A percentile compares a stretch with the other conserved stretches of the same genome.
phyloP scores from a whole-genome alignment of 2,113 vertebrate species.

The Rhinolophus sinicus region DNA sequence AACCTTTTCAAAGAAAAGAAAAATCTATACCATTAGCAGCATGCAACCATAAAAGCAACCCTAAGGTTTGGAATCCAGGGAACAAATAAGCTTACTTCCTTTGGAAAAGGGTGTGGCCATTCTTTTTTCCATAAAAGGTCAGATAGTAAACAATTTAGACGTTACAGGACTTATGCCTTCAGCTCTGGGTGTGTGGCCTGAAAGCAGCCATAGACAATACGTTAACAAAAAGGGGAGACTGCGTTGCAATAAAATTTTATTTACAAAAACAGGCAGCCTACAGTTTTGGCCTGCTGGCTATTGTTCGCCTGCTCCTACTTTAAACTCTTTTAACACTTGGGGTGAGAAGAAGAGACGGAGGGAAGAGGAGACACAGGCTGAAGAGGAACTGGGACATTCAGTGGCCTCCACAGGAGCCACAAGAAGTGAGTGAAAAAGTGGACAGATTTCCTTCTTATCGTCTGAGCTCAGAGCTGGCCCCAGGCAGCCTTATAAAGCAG shows the following conservation, averaged over 20 bases:
- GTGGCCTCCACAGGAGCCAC: neutral
- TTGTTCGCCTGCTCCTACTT: neutral
- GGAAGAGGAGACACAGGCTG: neutral
- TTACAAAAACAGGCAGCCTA: neutral
- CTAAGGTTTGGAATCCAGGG: neutral
- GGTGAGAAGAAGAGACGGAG: neutral
- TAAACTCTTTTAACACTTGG: neutral
- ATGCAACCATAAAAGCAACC: neutral
- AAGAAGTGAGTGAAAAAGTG: neutral
- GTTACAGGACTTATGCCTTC: neutral
- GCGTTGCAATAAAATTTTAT: neutral
- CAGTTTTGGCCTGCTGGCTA: neutral
- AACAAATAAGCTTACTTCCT: neutral
- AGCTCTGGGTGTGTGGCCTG: neutral
- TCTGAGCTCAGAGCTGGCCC: neutral
- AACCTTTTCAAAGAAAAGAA: conserved; percentile 18
- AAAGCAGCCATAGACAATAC: neutral
- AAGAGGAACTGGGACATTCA: neutral
- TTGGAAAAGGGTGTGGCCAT: neutral
- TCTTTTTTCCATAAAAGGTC: neutral
- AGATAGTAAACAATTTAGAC: neutral
- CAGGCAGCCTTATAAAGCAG: neutral
- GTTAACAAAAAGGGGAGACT: neutral
- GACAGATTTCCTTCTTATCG: neutral
- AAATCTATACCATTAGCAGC: conserved; percentile 50